Percentiles rank a stretch among this genome's conserved stretches.
Evolutionary conservation across 2,888 invertebrate genomes (phyloP).

Genomic region (Pedicia rivosa): DNA sequence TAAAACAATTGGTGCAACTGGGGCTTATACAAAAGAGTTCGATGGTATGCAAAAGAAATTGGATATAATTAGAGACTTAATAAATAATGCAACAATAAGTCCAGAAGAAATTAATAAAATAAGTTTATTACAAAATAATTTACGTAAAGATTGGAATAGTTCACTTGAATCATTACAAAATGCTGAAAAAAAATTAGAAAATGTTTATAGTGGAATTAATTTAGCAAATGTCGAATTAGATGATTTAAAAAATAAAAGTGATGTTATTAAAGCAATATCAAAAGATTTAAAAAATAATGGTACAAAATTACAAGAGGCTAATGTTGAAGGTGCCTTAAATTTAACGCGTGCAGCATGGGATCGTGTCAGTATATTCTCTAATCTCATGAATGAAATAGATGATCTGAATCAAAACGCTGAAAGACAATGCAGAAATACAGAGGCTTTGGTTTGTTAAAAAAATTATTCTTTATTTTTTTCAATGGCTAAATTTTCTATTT

Average conservation of each 20-base stretch:
- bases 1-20: slow-evolving; percentile 88
- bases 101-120: slow-evolving; percentile 47
- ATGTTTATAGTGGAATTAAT: slow-evolving; percentile 56
- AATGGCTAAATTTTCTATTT: no score
- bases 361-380: slow-evolving; percentile 36
- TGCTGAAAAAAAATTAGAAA: slow-evolving; percentile 45
- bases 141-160: slow-evolving; percentile 39
- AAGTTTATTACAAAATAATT: slow-evolving; percentile 37
- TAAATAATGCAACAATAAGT: slow-evolving; percentile 68
- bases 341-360: slow-evolving; percentile 68
- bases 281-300: slow-evolving; percentile 71
- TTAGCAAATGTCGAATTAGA: slow-evolving; percentile 54
- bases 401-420: slow-evolving; percentile 41
- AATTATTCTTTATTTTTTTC: no score
- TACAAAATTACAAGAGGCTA: slow-evolving; percentile 82
- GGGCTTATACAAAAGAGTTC: slow-evolving; percentile 92
- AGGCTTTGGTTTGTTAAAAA: slow-evolving; percentile 42
- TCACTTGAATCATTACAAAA: slow-evolving; percentile 44
- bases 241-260: slow-evolving; percentile 44
- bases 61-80: slow-evolving; percentile 56
- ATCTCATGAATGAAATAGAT: slow-evolving; percentile 39
- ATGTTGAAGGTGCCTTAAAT: slow-evolving; percentile 89
- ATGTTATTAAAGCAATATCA: slow-evolving; percentile 50
- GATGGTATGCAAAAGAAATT: slow-evolving; percentile 78
- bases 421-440: slow-evolving; percentile 45